These are phyloP conservation scores for Tipula unca DNA, from an alignment of 2,888 invertebrate genomes.

Conservation along the genomic window DNA sequence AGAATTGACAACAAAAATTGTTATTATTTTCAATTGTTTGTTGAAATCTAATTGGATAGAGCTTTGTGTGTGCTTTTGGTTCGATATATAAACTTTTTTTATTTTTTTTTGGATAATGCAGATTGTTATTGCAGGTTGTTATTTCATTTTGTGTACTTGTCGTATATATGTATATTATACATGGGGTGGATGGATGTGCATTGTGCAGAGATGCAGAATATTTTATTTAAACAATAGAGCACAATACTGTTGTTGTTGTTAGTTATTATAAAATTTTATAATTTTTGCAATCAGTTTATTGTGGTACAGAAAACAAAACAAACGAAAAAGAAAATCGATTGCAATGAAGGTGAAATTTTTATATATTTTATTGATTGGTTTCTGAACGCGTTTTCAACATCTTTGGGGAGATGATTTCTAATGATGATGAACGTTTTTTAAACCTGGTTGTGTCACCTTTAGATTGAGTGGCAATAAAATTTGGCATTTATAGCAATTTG, in stretches of 20 bases:
- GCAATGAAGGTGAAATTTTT: neutral
- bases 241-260: neutral
- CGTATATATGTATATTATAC: neutral
- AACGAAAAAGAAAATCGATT: neutral
- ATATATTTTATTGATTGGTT: too few species aligned
- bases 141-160: neutral
- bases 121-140: slow-evolving; percentile 14
- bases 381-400: too few species aligned
- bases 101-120: neutral
- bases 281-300: neutral
- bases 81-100: neutral
- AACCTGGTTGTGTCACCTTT: too few species aligned
- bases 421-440: too few species aligned
- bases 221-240: neutral
- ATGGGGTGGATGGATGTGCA: neutral
- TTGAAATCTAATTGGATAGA: slow-evolving; percentile 4
- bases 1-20: slow-evolving; percentile 8
- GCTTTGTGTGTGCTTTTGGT: slow-evolving; percentile 14
- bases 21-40: slow-evolving; percentile 14
- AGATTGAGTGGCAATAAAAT: too few species aligned
- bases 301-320: neutral
- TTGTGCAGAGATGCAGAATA: neutral
- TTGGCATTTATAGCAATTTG: too few species aligned
- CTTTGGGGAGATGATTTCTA: too few species aligned
- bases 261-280: neutral